Evolutionary conservation across 2,113 vertebrate genomes (phyloP).

Genomic region (Ellobius talpinus): DNA sequence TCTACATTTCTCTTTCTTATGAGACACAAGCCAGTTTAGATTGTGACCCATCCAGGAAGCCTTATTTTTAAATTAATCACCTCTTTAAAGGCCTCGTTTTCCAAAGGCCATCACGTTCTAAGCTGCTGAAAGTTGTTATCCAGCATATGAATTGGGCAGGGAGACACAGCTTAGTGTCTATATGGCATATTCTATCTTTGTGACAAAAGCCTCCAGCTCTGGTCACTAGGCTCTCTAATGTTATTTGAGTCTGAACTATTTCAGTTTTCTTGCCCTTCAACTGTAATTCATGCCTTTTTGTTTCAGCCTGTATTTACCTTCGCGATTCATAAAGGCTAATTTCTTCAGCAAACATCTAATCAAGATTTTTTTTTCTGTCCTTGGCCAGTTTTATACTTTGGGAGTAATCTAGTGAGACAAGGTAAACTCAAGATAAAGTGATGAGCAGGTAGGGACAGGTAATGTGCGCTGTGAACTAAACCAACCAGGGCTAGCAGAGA

Average conservation of each 20-base stretch:
- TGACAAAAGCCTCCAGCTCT: neutral
- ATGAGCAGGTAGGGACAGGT: neutral
- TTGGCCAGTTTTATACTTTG: neutral
- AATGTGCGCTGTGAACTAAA: neutral
- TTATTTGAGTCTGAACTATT: neutral
- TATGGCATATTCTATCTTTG: neutral
- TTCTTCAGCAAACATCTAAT: neutral
- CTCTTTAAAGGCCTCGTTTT: neutral
- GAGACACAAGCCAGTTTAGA: neutral
- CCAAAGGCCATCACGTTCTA: neutral
- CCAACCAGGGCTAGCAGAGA: neutral
- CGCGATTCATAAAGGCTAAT: neutral
- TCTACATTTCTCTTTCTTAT: neutral
- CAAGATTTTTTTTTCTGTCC: neutral
- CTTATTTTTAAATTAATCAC: neutral
- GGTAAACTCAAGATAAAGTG: neutral
- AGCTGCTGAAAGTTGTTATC: neutral
- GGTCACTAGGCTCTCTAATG: neutral
- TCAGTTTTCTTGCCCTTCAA: neutral
- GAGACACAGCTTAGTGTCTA: neutral
- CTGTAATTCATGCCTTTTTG: neutral
- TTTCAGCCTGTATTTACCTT: neutral
- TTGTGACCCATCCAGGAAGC: neutral
- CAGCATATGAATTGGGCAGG: neutral
- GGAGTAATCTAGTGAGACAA: neutral